Conservation (phyloP, 2,113 vertebrate species). For the Ammospiza nelsoni region DNA sequence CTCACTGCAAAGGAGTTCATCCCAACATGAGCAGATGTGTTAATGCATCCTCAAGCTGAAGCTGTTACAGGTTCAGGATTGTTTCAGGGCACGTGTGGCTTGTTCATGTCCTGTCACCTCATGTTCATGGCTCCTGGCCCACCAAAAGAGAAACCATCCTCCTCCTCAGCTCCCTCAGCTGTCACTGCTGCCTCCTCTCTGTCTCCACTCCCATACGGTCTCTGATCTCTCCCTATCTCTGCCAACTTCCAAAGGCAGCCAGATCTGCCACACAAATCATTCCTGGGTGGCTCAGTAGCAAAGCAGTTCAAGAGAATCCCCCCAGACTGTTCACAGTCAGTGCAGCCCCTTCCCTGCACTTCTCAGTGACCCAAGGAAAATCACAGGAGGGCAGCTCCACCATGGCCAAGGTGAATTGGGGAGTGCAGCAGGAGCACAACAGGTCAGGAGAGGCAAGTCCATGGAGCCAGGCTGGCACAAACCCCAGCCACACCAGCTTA, state of each 20-base stretch:
- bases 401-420: rapidly evolving
- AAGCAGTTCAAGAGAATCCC: neutral
- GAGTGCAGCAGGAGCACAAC: neutral
- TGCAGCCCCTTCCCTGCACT: neutral
- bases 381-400: rapidly evolving
- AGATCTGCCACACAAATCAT: neutral
- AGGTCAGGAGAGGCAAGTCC: neutral
- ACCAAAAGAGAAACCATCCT: neutral
- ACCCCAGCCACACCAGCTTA: rapidly evolving
- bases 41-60: too few relatives aligned
- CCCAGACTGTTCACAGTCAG: rapidly evolving
- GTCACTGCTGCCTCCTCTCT: neutral
- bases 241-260: neutral
- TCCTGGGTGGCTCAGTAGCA: rapidly evolving
- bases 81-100: rapidly evolving
- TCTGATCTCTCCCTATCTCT: neutral
- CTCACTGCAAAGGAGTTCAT: rapidly evolving
- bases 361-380: neutral
- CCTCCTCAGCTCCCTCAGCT: neutral
- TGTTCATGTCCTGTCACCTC: neutral
- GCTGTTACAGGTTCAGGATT: too few relatives aligned
- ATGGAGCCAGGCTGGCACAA: neutral
- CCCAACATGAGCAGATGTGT: rapidly evolving
- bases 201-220: neutral
- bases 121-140: rapidly evolving